These are phyloP conservation scores for Festucalex cinctus DNA, from an alignment of 2,113 vertebrate species.

Conservation along the genomic window DNA sequence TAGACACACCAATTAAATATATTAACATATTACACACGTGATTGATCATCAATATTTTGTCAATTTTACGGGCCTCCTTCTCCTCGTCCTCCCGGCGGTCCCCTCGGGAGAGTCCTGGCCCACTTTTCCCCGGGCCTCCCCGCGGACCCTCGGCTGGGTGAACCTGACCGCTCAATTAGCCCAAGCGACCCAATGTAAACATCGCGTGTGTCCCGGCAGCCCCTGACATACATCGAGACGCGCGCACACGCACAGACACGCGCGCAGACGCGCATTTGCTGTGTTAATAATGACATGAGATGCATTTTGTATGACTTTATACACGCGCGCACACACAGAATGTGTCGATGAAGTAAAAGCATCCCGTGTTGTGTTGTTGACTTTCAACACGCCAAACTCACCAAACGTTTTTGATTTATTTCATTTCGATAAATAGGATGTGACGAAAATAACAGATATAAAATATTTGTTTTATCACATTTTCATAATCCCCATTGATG, in stretches of 20 bases:
- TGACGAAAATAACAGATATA: too few relatives aligned
- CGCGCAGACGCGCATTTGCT: conserved; percentile 2
- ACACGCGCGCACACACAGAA: not conserved
- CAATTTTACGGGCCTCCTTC: not conserved
- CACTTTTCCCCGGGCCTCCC: conserved; percentile 39
- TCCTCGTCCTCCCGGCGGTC: conserved; percentile 7
- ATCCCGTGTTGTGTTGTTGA: not conserved
- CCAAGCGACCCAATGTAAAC: conserved; percentile 27
- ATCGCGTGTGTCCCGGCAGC: conserved; percentile 24
- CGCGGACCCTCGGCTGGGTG: conserved; percentile 20
- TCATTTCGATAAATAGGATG: not conserved
- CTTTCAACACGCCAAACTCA: not conserved
- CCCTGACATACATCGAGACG: not conserved
- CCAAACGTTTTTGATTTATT: too few relatives aligned
- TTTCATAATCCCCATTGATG: too few relatives aligned
- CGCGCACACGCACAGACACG: conserved; percentile 3
- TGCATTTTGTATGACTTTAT: not conserved
- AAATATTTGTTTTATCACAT: too few relatives aligned
- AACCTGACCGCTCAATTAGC: conserved; percentile 46
- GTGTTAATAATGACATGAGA: not conserved
- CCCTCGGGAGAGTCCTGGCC: conserved; percentile 31
- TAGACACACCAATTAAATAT: too few relatives aligned
- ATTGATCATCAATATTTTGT: too few relatives aligned
- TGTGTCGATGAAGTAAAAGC: not conserved
- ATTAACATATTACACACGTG: too few relatives aligned